A percentile compares a stretch with the other conserved stretches of the same genome.
Evolutionary conservation across 2,113 vertebrate genomes (phyloP).

Genomic region (Gorsachius goisagi): DNA sequence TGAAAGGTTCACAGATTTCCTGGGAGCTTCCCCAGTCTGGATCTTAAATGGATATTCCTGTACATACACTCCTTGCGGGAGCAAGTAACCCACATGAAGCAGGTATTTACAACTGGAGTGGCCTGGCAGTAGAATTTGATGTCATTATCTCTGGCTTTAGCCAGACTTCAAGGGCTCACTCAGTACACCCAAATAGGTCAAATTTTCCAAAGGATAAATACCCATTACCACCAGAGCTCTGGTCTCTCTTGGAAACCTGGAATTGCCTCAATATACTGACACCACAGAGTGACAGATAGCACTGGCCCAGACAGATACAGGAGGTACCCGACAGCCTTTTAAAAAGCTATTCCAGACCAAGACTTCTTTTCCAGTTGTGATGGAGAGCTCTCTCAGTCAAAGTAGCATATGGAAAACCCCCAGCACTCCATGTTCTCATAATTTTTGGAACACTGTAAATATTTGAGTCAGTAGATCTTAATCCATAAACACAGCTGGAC

Average conservation of each 20-base stretch:
- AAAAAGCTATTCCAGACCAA: not conserved
- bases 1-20: not conserved
- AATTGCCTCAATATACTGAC: not conserved
- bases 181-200: not conserved
- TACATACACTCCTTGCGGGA: rapidly evolving
- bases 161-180: not conserved
- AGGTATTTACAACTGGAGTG: not conserved
- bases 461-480: constrained; percentile 83
- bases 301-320: not conserved
- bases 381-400: constrained; percentile 27
- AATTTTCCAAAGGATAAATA: not conserved
- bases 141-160: not conserved
- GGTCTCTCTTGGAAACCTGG: not conserved
- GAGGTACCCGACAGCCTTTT: not conserved
- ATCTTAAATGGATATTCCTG: not conserved
- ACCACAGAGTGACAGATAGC: not conserved
- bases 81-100: not conserved
- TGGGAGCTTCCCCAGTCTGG: not conserved
- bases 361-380: constrained; percentile 23
- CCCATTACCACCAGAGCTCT: not conserved
- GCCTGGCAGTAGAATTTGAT: not conserved
- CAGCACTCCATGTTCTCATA: constrained; percentile 75
- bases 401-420: constrained; percentile 76
- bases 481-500: constrained; percentile 85
- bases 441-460: constrained; percentile 81